Evolutionary conservation across 2,113 vertebrate species (phyloP).

Genomic region (Glaucomys volans): DNA sequence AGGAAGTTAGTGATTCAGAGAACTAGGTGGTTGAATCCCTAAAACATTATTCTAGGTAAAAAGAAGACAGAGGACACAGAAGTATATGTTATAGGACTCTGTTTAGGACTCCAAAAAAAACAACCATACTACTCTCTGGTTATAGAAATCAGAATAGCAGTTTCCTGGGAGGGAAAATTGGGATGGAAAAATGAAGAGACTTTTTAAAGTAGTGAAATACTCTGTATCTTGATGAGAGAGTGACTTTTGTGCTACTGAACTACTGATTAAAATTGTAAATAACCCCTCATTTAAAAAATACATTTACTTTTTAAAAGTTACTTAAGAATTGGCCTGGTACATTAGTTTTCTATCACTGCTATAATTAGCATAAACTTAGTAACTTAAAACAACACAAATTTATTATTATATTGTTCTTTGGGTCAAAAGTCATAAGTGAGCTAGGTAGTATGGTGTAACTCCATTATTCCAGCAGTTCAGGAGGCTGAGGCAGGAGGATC

Average conservation of each 20-base stretch:
- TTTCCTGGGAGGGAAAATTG: neutral
- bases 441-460: too few relatives aligned
- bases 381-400: neutral
- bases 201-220: neutral
- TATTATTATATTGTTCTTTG: neutral
- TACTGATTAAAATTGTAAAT: neutral
- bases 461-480: too few relatives aligned
- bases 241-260: neutral
- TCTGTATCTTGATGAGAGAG: neutral
- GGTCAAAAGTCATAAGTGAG: neutral
- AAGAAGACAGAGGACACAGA: neutral
- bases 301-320: neutral
- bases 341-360: neutral
- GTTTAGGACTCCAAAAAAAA: neutral
- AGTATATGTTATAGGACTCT: neutral
- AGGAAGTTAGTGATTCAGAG: neutral
- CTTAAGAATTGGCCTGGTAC: neutral
- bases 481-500: too few relatives aligned
- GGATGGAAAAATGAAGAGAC: neutral
- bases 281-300: neutral
- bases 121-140: neutral
- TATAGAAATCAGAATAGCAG: neutral
- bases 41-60: neutral
- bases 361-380: neutral
- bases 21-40: neutral